A percentile compares a stretch with the other conserved stretches of the same genome.
Evolutionary conservation across 2,888 invertebrate genomes (phyloP).

Genomic region (Apamea sordens): DNA sequence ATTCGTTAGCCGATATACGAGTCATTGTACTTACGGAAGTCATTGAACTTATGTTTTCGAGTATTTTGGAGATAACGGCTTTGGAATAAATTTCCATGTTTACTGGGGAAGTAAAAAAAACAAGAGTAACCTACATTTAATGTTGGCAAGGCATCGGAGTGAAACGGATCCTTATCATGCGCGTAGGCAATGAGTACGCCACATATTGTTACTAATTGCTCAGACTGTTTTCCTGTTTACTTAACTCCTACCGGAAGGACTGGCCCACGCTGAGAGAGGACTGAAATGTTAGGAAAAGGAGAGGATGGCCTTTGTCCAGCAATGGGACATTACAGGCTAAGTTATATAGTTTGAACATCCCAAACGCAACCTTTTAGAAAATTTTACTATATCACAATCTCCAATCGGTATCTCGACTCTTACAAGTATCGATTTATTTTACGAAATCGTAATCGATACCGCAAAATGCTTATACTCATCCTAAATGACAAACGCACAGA

Average conservation of each 20-base stretch:
- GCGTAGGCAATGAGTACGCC: conserved; percentile 36
- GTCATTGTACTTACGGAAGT: conserved; percentile 67
- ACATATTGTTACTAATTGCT: conserved; percentile 29
- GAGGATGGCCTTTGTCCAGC: not conserved
- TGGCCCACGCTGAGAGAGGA: not conserved
- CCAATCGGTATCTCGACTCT: not conserved
- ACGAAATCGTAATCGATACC: not conserved
- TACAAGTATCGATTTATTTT: not conserved
- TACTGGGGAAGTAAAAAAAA: conserved; percentile 33
- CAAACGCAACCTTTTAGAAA: not conserved
- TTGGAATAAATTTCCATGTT: conserved; percentile 63
- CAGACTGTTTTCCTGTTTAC: not conserved
- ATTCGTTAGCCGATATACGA: conserved; percentile 49
- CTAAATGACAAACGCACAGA: not conserved
- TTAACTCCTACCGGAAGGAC: not conserved
- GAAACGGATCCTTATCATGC: conserved; percentile 59
- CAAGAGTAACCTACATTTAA: conserved; percentile 38
- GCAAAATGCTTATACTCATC: not conserved
- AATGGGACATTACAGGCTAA: not conserved
- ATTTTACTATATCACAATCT: not conserved
- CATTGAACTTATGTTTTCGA: conserved; percentile 60
- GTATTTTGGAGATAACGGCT: conserved; percentile 58
- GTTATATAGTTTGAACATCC: not conserved
- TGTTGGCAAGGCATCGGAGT: conserved; percentile 47
- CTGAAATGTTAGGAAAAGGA: not conserved